Percentiles rank a stretch among this genome's conserved stretches.
These are phyloP conservation scores for Gerris lacustris DNA, from an alignment of 2,888 invertebrate species.

Conservation along the genomic window DNA sequence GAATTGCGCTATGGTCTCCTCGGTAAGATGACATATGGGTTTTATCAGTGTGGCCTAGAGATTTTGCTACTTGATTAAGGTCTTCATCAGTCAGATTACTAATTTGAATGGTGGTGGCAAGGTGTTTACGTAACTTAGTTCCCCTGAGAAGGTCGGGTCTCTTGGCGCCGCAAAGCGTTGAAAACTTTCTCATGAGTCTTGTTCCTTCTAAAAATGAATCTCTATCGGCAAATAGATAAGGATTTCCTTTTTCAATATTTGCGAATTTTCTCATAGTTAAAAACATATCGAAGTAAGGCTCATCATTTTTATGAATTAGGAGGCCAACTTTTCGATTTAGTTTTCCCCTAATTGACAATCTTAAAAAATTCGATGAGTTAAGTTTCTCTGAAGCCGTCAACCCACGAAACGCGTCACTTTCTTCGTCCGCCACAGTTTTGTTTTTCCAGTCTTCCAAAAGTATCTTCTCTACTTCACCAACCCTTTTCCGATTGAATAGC, in stretches of 20 bases:
- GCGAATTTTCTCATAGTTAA: constrained; percentile 6
- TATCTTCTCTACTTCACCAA: constrained; percentile 16
- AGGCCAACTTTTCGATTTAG: constrained; percentile 13
- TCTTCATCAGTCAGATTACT: constrained; percentile 17
- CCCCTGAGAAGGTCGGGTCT: constrained; percentile 13
- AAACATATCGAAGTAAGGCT: constrained; percentile 2
- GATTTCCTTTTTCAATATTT: background rate
- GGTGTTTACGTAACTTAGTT: constrained; percentile 15
- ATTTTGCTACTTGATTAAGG: constrained; percentile 13
- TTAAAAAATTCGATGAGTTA: constrained; percentile 10
- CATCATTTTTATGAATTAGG: constrained; percentile 13
- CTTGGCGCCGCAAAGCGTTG: constrained; percentile 11
- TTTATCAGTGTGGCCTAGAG: constrained; percentile 18
- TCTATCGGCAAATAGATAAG: background rate
- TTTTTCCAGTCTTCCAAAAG: constrained; percentile 12
- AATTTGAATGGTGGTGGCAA: constrained; percentile 11
- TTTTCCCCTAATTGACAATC: constrained; percentile 14
- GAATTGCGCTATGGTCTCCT: constrained; percentile 8
- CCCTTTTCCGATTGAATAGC: constrained; percentile 20
- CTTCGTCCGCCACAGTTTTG: constrained; percentile 9
- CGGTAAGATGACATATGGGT: constrained; percentile 18
- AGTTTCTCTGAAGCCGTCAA: constrained; percentile 12
- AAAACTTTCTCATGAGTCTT: constrained; percentile 10
- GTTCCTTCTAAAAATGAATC: constrained; percentile 12
- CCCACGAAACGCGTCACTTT: constrained; percentile 16